phyloP scores from a whole-genome alignment of 2,797 vertebrate genomes.

The Lophius americanus region DNA sequence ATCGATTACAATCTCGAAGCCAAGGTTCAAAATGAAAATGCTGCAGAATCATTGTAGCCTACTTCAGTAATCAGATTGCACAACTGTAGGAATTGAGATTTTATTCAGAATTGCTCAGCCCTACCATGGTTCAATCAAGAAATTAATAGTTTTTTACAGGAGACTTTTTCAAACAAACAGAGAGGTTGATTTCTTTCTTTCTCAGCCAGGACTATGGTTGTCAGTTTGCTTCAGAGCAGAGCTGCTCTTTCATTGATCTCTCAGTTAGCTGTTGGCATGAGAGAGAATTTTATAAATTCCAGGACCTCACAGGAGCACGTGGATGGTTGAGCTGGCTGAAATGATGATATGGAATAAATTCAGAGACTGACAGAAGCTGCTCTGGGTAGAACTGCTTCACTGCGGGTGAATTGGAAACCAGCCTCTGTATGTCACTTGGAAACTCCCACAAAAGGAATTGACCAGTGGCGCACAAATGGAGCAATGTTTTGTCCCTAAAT shows the following conservation, averaged over 20 bases:
- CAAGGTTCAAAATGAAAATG: too few species aligned
- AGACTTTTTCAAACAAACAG: not conserved
- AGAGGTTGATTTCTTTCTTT: not conserved
- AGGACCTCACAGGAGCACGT: slow-evolving; percentile 30
- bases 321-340: slow-evolving; percentile 37
- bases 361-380: not conserved
- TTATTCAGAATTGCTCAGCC: too few species aligned
- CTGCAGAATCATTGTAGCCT: too few species aligned
- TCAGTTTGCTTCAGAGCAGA: slow-evolving; percentile 32
- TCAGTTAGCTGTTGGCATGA: slow-evolving; percentile 36
- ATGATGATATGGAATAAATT: slow-evolving; percentile 60
- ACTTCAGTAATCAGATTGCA: too few species aligned
- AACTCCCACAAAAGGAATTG: not conserved
- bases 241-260: slow-evolving; percentile 6
- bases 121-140: too few species aligned
- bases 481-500: too few species aligned
- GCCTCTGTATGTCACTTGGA: slow-evolving; percentile 10
- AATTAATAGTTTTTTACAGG: not conserved
- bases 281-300: slow-evolving; percentile 63
- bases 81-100: too few species aligned
- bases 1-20: too few species aligned
- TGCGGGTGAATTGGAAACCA: slow-evolving; percentile 12
- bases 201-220: slow-evolving; percentile 19
- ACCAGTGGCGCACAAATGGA: not conserved
- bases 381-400: not conserved